Conservation (phyloP, 2,888 invertebrate genomes). For the Napeogenes inachia region DNA sequence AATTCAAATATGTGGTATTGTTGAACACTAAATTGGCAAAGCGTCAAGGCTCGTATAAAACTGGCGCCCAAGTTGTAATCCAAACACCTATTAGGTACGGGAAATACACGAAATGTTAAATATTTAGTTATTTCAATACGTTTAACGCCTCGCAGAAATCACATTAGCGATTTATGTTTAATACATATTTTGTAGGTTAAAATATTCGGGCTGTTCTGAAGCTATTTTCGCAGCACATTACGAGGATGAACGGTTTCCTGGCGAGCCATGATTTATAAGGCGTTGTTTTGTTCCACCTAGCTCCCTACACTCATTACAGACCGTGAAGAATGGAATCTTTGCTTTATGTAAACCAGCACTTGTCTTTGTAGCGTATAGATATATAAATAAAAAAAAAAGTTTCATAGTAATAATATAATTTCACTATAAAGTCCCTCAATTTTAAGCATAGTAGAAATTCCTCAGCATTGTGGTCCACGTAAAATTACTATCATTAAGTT, state of each 20-base stretch:
- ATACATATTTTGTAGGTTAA: slow-evolving; percentile 59
- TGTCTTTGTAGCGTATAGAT: slow-evolving; percentile 58
- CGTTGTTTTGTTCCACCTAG: slow-evolving; percentile 47
- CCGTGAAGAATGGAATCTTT: slow-evolving; percentile 63
- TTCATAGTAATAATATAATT: no score
- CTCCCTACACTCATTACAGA: slow-evolving; percentile 59
- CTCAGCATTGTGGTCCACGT: slow-evolving; percentile 30
- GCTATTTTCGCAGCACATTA: slow-evolving; percentile 77
- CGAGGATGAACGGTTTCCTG: slow-evolving; percentile 77
- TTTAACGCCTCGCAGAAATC: slow-evolving; percentile 35
- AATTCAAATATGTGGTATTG: no score
- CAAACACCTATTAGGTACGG: slow-evolving; percentile 19
- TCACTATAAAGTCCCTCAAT: no score
- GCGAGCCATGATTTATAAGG: slow-evolving; percentile 67
- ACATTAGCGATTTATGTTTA: slow-evolving; percentile 37
- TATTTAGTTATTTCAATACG: slow-evolving; percentile 31
- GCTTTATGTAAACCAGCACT: slow-evolving; percentile 62
- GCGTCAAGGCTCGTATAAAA: slow-evolving; percentile 16
- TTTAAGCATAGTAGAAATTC: no score
- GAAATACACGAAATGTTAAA: slow-evolving; percentile 33
- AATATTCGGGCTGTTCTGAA: slow-evolving; percentile 56
- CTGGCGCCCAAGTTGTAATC: slow-evolving; percentile 25
- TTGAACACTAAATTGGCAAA: slow-evolving; percentile 46
- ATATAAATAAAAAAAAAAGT: no score
- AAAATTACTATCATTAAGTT: slow-evolving; percentile 59